A percentile compares a stretch with the other conserved stretches of the same genome.
Evolutionary conservation across 2,797 vertebrate species (phyloP).

Genomic region (Protosalanx chinensis): DNA sequence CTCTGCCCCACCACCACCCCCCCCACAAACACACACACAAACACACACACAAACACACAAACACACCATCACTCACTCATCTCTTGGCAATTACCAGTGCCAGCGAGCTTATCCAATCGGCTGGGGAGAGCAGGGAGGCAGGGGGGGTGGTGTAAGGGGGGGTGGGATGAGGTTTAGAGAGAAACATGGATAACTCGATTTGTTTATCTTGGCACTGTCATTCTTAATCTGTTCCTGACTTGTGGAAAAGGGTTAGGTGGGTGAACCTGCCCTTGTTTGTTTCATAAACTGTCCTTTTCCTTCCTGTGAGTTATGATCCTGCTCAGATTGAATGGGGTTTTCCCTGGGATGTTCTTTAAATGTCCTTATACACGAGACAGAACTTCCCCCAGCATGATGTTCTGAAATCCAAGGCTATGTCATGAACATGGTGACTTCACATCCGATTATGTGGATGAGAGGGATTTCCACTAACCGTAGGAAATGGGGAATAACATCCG

Average conservation of each 20-base stretch:
- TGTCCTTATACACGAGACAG: conserved; percentile 33
- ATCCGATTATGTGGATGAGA: conserved; percentile 26
- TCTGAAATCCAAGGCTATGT: conserved; percentile 30
- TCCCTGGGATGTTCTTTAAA: conserved; percentile 38
- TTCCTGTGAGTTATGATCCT: conserved; percentile 1
- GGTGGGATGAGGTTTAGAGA: conserved; percentile 45
- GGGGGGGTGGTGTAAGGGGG: neutral
- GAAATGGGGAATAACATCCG: conserved; percentile 24
- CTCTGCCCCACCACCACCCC: conserved; percentile 21
- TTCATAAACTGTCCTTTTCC: neutral
- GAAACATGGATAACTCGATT: conserved; percentile 57
- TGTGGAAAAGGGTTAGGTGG: conserved; percentile 15
- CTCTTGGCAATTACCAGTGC: conserved; percentile 57
- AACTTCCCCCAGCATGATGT: conserved; percentile 49
- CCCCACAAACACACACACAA: no score
- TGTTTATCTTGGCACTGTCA: conserved; percentile 42
- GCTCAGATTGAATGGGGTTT: conserved; percentile 39
- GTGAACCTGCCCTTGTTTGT: conserved; percentile 31
- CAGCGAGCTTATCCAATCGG: conserved; percentile 48
- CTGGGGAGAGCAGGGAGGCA: conserved; percentile 18
- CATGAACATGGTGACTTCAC: conserved; percentile 28
- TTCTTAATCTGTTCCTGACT: neutral
- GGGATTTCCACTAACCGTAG: conserved; percentile 54
- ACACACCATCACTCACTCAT: conserved; percentile 61
- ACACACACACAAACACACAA: neutral